Evolutionary conservation across 2,113 vertebrate genomes (phyloP).

Genomic region (Cynopterus brachyotis): DNA sequence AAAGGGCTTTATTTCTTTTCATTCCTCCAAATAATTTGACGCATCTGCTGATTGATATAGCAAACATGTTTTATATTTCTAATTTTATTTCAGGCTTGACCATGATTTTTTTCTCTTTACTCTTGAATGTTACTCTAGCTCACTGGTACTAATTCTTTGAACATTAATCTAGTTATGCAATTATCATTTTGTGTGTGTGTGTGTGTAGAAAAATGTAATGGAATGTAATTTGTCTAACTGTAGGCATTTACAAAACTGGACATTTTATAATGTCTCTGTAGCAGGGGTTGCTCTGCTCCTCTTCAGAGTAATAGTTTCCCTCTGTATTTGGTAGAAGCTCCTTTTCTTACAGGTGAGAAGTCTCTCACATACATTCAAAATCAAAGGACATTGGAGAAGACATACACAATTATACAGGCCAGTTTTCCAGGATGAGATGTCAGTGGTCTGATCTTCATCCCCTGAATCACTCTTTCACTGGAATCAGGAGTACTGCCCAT

Average conservation of each 20-base stretch:
- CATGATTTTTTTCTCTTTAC: constrained; percentile 34
- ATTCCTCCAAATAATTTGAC: background rate
- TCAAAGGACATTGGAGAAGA: background rate
- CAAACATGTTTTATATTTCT: constrained; percentile 40
- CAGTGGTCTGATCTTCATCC: background rate
- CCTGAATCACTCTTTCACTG: background rate
- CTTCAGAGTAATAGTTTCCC: background rate
- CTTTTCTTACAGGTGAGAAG: background rate
- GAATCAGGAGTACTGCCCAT: background rate
- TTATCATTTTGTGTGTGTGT: constrained; percentile 32
- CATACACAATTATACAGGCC: background rate
- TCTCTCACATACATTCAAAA: background rate
- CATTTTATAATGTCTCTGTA: too few relatives aligned
- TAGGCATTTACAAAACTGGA: background rate
- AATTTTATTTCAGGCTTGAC: constrained; percentile 28
- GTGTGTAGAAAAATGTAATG: background rate
- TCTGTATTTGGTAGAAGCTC: background rate
- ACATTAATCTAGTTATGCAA: constrained; percentile 40
- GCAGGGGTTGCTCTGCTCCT: too few relatives aligned
- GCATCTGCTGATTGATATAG: background rate
- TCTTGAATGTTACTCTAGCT: constrained; percentile 7
- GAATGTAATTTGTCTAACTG: background rate
- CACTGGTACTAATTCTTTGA: constrained; percentile 21
- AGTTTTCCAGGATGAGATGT: background rate
- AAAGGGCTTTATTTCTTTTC: constrained; percentile 1